Base-by-base conservation (phyloP, 2,113 vertebrate genomes). In the Pyxicephalus adspersus region DNA sequence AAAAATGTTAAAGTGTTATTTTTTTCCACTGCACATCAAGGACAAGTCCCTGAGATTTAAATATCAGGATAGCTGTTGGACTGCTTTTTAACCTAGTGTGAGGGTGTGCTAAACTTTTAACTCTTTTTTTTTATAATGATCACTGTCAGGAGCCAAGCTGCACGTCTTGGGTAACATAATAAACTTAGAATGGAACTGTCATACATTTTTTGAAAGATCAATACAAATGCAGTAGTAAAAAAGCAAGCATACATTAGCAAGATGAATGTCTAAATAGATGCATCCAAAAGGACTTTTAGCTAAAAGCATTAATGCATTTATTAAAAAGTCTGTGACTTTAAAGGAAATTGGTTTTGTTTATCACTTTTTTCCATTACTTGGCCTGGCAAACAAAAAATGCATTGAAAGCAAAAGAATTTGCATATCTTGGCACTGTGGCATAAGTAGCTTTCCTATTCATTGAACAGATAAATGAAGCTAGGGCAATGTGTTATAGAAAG, bases 371-470 rank as follows among this genome's bases (percentile, higher is more conserved):
- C 70, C 83, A 86, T 91, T 86, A 90, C 81, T 72, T 50, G 84
- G 1, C 20, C 83, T 86, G 76, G 80, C 83, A 88, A 86, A 25
- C 87, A 87, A 89, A 89, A 91, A 91, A 90, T 89, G 83, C 52
- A 86, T 89, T 85, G 86, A 64, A 89, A 65, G 64, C 84, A 82
- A 86, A 91, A 89, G 84, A 86, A 90, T 88, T 81, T 86, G 81
- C 63, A 52, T 84, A 87, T 88, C 84, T 84, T 88, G 82, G 80
- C 85, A 89, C 54, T 83, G 64, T 76, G 85, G 76, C 80, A 89
- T 91, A 91, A 91, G 89, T 86, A 90, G 86, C 86, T 92, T 92
- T 93, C 87, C 84, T 91, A 89, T 87, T 91, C 90, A 91, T 85
- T 91, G 87, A 90, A 90, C 87, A 91, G 88, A 90, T 89, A 92